Evolutionary conservation across 2,888 invertebrate species (phyloP).

Genomic region (Morpho deidamia): DNA sequence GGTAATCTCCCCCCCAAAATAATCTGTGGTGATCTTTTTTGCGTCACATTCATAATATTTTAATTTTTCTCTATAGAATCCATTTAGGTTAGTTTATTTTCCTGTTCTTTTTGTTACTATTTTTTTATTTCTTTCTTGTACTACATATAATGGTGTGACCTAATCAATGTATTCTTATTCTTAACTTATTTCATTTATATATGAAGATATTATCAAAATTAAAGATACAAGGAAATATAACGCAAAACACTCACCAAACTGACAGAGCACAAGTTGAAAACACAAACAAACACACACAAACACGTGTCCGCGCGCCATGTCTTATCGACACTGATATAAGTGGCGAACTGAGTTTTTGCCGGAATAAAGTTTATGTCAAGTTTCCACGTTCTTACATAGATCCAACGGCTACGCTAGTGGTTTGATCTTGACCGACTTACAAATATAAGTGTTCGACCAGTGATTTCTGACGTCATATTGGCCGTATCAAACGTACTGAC

Average conservation of each 20-base stretch:
- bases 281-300: slow-evolving; percentile 46
- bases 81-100: too few species aligned
- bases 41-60: too few species aligned
- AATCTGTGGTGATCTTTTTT: too few species aligned
- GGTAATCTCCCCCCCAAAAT: too few species aligned
- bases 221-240: neutral
- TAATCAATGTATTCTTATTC: too few species aligned
- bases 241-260: slow-evolving; percentile 48
- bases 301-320: slow-evolving; percentile 28
- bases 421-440: slow-evolving; percentile 28
- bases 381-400: slow-evolving; percentile 9
- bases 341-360: neutral
- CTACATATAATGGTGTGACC: too few species aligned
- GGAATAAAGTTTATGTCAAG: slow-evolving; percentile 4
- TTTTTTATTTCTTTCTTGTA: too few species aligned
- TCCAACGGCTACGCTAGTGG: slow-evolving; percentile 10
- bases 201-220: too few species aligned
- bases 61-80: too few species aligned
- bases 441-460: slow-evolving; percentile 27
- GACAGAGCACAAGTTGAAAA: slow-evolving; percentile 41
- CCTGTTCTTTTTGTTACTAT: too few species aligned
- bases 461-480: slow-evolving; percentile 5
- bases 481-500: neutral
- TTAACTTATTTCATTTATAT: too few species aligned
- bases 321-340: neutral